phyloP scores from a whole-genome alignment of 2,113 vertebrate genomes.

The Panthera uncia region DNA sequence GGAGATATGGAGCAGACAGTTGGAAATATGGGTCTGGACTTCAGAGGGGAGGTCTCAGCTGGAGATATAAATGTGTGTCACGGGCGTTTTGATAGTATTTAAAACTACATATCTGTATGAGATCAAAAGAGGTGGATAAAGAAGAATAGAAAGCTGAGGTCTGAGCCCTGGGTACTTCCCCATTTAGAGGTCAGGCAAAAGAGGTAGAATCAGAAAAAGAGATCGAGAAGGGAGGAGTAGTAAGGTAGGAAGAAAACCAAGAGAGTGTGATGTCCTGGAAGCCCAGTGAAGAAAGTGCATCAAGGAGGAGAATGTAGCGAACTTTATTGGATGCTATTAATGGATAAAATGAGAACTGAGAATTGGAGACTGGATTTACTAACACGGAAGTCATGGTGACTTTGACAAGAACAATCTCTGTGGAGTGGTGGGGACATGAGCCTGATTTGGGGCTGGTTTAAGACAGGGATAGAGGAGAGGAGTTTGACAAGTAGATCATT shows the following conservation, averaged over 20 bases:
- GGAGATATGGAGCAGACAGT: not conserved
- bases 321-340: not conserved
- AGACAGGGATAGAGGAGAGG: not conserved
- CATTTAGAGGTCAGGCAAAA: not conserved
- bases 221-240: not conserved
- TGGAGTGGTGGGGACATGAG: not conserved
- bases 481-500: not conserved
- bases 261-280: not conserved
- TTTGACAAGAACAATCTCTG: not conserved
- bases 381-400: not conserved
- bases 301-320: not conserved
- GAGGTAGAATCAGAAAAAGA: not conserved
- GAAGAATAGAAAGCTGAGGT: not conserved
- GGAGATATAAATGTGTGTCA: not conserved
- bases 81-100: not conserved
- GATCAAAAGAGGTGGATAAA: not conserved
- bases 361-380: not conserved
- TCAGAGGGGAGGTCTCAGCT: not conserved
- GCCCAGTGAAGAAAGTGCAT: not conserved
- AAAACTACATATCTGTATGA: not conserved
- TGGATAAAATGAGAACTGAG: not conserved
- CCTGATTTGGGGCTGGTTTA: not conserved
- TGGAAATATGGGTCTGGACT: not conserved
- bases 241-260: not conserved
- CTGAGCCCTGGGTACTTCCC: not conserved